Percentiles rank a stretch among this genome's conserved stretches.
Evolutionary conservation across 1,140 invertebrate species (phyloP).

Genomic region (Pinna nobilis): DNA sequence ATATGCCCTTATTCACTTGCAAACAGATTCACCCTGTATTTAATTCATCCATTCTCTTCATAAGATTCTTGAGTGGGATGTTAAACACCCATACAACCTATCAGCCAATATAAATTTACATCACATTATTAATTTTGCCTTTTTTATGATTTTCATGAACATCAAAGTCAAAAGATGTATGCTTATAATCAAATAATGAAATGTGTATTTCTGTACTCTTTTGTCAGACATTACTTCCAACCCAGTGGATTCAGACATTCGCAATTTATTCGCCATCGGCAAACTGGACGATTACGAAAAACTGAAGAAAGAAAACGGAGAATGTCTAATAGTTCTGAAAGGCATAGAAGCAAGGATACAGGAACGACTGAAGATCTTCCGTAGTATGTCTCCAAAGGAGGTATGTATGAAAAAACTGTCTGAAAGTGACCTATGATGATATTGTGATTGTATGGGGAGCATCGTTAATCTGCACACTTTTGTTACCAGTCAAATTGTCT

Average conservation of each 20-base stretch:
- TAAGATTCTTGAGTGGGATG: no score
- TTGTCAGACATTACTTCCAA: conserved; percentile 4
- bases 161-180: background rate
- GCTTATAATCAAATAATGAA: background rate
- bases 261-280: conserved; percentile 65
- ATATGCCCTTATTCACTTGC: no score
- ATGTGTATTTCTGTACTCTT: background rate
- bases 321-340: conserved; percentile 50
- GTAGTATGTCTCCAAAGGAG: conserved; percentile 27
- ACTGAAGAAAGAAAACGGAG: conserved; percentile 58
- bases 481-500: no score
- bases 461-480: background rate
- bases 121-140: background rate
- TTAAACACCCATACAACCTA: no score
- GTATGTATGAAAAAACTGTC: conserved; percentile 13
- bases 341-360: conserved; percentile 60
- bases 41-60: no score
- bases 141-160: background rate
- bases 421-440: background rate
- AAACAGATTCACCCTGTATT: no score
- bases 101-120: no score
- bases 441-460: background rate
- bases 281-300: conserved; percentile 67
- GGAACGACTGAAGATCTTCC: conserved; percentile 50
- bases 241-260: conserved; percentile 56